Conservation (phyloP, 2,888 invertebrate species). For the Spilarctia lutea region DNA sequence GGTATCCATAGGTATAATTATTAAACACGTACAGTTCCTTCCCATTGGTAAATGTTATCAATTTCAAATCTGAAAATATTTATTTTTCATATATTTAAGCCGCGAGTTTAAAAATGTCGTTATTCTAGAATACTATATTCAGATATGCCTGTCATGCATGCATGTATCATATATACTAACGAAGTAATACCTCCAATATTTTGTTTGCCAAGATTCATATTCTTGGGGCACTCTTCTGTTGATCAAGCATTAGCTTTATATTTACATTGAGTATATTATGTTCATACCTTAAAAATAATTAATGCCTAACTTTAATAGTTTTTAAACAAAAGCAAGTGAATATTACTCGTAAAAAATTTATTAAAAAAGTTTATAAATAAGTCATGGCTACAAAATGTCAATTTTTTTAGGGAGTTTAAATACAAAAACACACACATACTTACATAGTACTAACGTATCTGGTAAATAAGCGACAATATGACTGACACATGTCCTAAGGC, state of each 20-base stretch:
- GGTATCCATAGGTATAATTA: constrained; percentile 52
- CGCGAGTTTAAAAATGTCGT: not conserved
- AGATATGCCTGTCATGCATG: not conserved
- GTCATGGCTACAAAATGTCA: not conserved
- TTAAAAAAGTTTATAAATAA: not conserved
- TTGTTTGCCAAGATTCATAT: not conserved
- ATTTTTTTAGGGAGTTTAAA: not conserved
- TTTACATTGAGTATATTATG: not conserved
- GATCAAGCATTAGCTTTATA: not conserved
- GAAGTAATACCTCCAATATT: not conserved
- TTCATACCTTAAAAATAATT: not conserved
- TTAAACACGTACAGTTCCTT: constrained; percentile 52
- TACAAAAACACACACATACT: not conserved
- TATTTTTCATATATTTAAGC: not conserved
- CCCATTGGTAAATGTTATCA: constrained; percentile 25
- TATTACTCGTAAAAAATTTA: not conserved
- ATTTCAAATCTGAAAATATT: constrained; percentile 14
- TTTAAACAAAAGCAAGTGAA: not conserved
- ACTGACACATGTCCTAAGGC: not conserved
- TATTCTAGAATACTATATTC: not conserved
- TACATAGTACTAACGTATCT: too few relatives aligned
- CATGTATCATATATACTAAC: too few relatives aligned
- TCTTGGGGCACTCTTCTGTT: not conserved
- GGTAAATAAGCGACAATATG: not conserved
- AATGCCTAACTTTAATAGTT: not conserved